phyloP scores from a whole-genome alignment of 2,888 invertebrate species.

The Meghimatium bilineatum region DNA sequence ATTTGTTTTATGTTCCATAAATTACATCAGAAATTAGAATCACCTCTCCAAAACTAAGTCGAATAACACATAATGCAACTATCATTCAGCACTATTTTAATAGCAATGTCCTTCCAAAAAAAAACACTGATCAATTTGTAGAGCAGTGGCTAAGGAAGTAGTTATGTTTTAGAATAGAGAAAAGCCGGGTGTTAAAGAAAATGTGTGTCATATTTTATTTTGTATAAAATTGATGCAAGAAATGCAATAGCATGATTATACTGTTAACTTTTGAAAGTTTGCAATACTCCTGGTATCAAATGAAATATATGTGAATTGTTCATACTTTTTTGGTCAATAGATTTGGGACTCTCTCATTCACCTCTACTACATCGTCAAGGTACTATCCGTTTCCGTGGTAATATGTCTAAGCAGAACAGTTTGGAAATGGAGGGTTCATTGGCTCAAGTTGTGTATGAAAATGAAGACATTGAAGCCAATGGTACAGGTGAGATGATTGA shows the following conservation, averaged over 20 bases:
- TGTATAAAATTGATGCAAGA: background rate
- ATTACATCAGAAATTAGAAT: too few relatives aligned
- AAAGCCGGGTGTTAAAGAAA: too few relatives aligned
- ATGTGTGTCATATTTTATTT: too few relatives aligned
- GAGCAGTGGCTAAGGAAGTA: too few relatives aligned
- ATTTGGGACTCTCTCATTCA: slow-evolving; percentile 49
- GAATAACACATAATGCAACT: too few relatives aligned
- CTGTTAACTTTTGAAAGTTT: background rate
- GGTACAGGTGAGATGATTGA: slow-evolving; percentile 56
- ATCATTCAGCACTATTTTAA: too few relatives aligned
- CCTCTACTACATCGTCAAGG: slow-evolving; percentile 68
- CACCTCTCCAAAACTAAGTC: too few relatives aligned
- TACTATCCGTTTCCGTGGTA: slow-evolving; percentile 65
- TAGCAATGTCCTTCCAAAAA: too few relatives aligned
- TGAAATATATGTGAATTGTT: background rate
- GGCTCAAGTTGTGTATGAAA: slow-evolving; percentile 66
- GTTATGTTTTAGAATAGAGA: too few relatives aligned
- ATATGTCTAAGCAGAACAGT: slow-evolving; percentile 66
- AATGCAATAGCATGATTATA: background rate
- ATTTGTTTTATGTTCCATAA: too few relatives aligned
- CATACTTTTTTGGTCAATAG: slow-evolving; percentile 47
- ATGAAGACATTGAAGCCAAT: slow-evolving; percentile 63
- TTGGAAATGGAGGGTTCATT: slow-evolving; percentile 60
- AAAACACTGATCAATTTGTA: too few relatives aligned
- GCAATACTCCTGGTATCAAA: background rate